phyloP scores from a whole-genome alignment of 1,140 invertebrate species.

The Amyelois transitella region DNA sequence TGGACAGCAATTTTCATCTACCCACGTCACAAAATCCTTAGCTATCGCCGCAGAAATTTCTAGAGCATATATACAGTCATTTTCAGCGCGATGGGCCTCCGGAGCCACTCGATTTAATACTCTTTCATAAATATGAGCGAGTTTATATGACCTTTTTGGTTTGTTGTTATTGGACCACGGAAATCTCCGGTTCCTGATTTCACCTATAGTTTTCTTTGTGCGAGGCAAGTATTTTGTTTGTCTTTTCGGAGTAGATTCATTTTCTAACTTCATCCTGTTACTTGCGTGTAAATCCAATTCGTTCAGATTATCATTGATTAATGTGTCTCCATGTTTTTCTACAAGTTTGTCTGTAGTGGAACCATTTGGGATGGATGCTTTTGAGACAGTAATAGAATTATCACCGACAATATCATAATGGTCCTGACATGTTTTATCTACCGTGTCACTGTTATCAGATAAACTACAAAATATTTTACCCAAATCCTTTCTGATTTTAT shows the following conservation, averaged over 20 bases:
- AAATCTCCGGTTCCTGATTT: slow-evolving; percentile 7
- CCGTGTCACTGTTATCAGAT: neutral
- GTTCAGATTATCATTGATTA: neutral
- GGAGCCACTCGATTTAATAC: slow-evolving; percentile 43
- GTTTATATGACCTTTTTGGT: slow-evolving; percentile 61
- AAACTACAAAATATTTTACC: neutral
- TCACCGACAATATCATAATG: neutral
- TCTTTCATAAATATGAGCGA: slow-evolving; percentile 71
- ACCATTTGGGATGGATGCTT: neutral
- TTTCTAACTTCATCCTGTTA: slow-evolving; percentile 21
- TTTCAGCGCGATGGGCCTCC: slow-evolving; percentile 76
- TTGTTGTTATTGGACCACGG: slow-evolving; percentile 27
- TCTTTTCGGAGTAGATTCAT: slow-evolving; percentile 45
- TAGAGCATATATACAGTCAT: slow-evolving; percentile 76
- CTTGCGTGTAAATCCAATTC: neutral
- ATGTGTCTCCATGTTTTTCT: neutral
- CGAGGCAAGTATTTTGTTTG: neutral
- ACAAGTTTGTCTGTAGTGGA: neutral
- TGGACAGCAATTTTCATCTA: slow-evolving; percentile 30
- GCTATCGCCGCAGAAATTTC: slow-evolving; percentile 61
- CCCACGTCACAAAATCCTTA: slow-evolving; percentile 36
- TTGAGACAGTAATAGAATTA: neutral
- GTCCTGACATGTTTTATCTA: neutral
- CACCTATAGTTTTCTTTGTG: neutral
- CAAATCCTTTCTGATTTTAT: neutral